Evolutionary conservation across 2,113 vertebrate genomes (phyloP), one percentile per base, ranked within the genome.

Genomic region (Bucco capensis): DNA sequence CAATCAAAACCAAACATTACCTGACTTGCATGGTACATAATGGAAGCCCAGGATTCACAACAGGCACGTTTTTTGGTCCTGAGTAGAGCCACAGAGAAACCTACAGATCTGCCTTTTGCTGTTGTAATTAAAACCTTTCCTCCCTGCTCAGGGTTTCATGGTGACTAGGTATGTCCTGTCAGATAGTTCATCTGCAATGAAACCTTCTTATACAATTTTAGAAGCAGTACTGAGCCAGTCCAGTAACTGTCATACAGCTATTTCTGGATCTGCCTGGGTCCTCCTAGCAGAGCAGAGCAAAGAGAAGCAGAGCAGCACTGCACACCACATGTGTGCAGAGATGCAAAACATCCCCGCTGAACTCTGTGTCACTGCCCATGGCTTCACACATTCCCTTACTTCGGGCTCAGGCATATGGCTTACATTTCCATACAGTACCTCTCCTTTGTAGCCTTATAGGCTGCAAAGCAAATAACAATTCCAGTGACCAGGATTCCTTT

Each of bases 11-110:
- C 46, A 65, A 60, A 54, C 0, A 2, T 28, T 60, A 35, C 27
- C 27, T 31, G 33, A 81, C 72, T 61, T 31, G 1, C 12, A 9
- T 5, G 12, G 9, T 12, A 40, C 0, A 0, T 47, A 47, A 28
- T 12, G 5, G 12, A 28, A 9, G 11, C 35, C 27, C 31, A 50
- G 47, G 1, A 23, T 30, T 73, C 33, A 24, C 42, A 62, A 31
- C 24, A 82, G 46, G 28, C 25, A 37, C 8, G 19, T 76, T 37
- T 58, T 76, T 70, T 0, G 0, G 37, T 69, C 37, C 19, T 7
- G 1, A 1, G 1, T 31, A 27, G 33, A 86, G 18, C 24, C 13
- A 6, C 14, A n/a, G 40, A 40, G 15, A 18, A 60, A 8, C 31
- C 44, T 56, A 47, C 14, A 76, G 33, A 42, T 70, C 21, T 58